phyloP scores from a whole-genome alignment of 2,888 invertebrate species.

The Nymphalis c-album region DNA sequence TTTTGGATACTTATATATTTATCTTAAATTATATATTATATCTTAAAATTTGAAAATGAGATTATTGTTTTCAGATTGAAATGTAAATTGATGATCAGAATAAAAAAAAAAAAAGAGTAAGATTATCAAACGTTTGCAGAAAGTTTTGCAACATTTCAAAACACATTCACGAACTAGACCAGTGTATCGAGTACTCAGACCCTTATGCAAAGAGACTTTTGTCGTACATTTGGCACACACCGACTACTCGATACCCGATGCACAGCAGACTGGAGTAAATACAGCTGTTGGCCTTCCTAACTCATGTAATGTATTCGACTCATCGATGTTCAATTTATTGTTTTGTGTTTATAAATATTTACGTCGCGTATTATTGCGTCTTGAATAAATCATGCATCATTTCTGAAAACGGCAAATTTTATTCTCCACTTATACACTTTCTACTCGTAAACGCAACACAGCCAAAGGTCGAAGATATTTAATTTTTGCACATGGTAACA shows the following conservation, averaged over 20 bases:
- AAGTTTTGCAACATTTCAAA: not conserved
- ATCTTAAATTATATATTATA: too few relatives aligned
- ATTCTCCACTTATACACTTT: not conserved
- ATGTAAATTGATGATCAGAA: too few relatives aligned
- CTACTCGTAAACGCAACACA: not conserved
- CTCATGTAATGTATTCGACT: constrained; percentile 8
- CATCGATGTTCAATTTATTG: constrained; percentile 3
- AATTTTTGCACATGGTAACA: not conserved
- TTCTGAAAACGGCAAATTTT: not conserved
- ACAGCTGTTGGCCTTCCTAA: constrained; percentile 26
- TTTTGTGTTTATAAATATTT: constrained; percentile 17
- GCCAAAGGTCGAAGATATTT: not conserved
- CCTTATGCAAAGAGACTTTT: constrained; percentile 32
- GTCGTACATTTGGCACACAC: constrained; percentile 36
- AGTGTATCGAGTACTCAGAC: constrained; percentile 24
- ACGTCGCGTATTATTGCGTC: not conserved
- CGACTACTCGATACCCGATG: constrained; percentile 7
- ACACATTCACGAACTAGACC: constrained; percentile 27
- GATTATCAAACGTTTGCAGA: not conserved
- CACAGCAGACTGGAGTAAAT: constrained; percentile 16
- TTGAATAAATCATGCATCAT: constrained; percentile 1
- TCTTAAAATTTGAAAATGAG: too few relatives aligned
- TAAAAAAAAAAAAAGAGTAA: not conserved
- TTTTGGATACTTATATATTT: too few relatives aligned
- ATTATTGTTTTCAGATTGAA: too few relatives aligned